Evolutionary conservation across 2,888 invertebrate genomes (phyloP).

Genomic region (Teinopalpus imperialis): DNA sequence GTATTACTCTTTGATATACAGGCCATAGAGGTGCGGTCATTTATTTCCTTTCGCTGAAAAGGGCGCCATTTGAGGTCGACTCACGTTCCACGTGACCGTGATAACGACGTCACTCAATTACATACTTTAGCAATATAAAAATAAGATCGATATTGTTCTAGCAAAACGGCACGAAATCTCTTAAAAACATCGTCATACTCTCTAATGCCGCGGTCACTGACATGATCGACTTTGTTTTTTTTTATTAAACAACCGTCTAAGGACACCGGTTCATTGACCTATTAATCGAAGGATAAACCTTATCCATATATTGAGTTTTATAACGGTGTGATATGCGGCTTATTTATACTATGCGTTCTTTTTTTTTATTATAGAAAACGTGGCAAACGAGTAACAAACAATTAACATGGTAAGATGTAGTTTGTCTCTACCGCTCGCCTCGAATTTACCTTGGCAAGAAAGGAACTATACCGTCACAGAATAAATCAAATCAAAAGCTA

Average conservation of each 20-base stretch:
- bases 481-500: too few species aligned
- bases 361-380: too few species aligned
- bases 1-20: conserved; percentile 37
- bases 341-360: background rate
- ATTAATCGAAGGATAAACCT: conserved; percentile 14
- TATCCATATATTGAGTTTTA: background rate
- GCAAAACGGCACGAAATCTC: conserved; percentile 36
- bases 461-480: too few species aligned
- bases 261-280: conserved; percentile 20
- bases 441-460: too few species aligned
- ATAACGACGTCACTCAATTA: conserved; percentile 26
- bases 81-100: conserved; percentile 39
- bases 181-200: conserved; percentile 45
- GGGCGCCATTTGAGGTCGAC: conserved; percentile 56
- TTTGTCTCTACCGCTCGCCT: too few species aligned
- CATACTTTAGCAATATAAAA: background rate
- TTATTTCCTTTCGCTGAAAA: conserved; percentile 47
- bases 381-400: too few species aligned
- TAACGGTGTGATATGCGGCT: too few species aligned
- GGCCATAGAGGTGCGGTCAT: conserved; percentile 44
- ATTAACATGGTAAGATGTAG: too few species aligned
- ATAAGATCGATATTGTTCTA: conserved; percentile 30
- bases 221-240: conserved; percentile 50
- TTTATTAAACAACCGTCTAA: conserved; percentile 33
- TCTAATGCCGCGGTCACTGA: conserved; percentile 54